A percentile compares a stretch with the other conserved stretches of the same genome.
These are phyloP conservation scores for Neosalanx taihuensis DNA, from an alignment of 2,797 vertebrate species.

Conservation along the genomic window DNA sequence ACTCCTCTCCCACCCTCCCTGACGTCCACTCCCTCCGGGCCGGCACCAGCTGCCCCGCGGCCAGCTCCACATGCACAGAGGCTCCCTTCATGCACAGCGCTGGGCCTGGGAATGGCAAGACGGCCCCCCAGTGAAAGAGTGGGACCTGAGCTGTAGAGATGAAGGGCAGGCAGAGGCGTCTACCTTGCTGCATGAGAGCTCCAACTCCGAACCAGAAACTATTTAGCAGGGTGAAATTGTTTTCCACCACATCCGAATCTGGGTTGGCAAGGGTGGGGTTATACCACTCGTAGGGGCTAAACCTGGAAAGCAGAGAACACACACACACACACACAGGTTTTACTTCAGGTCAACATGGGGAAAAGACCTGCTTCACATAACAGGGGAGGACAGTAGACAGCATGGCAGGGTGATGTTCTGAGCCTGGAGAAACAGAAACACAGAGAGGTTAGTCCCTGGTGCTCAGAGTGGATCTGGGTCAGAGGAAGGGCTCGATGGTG, in stretches of 20 bases:
- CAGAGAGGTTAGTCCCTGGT: conserved; percentile 71
- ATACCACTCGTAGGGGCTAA: conserved; percentile 99
- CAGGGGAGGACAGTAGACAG: too few species aligned
- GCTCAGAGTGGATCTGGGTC: background rate
- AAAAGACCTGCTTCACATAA: too few species aligned
- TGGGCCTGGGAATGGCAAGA: conserved; percentile 78
- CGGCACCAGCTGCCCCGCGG: conserved; percentile 49
- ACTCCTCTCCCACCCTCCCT: too few species aligned
- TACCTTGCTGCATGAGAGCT: conserved; percentile 99
- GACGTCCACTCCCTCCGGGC: conserved; percentile 24
- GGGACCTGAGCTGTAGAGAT: conserved; percentile 82
- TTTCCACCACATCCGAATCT: conserved; percentile 99
- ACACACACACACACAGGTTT: conserved; percentile 53
- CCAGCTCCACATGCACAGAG: conserved; percentile 94
- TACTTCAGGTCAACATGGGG: conserved; percentile 16
- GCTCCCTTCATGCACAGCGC: conserved; percentile 87
- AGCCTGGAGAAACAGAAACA: conserved; percentile 85
- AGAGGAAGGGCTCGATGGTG: background rate
- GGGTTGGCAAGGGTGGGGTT: conserved; percentile 99
- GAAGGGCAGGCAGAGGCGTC: conserved; percentile 92
- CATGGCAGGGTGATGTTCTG: background rate
- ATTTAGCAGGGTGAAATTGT: conserved; percentile 99
- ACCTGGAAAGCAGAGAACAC: conserved; percentile 92
- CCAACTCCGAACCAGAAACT: conserved; percentile 99
- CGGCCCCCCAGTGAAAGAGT: conserved; percentile 95